These are phyloP conservation scores for Enteromius radiatus DNA, from an alignment of 2,797 vertebrate genomes.

Conservation along the genomic window DNA sequence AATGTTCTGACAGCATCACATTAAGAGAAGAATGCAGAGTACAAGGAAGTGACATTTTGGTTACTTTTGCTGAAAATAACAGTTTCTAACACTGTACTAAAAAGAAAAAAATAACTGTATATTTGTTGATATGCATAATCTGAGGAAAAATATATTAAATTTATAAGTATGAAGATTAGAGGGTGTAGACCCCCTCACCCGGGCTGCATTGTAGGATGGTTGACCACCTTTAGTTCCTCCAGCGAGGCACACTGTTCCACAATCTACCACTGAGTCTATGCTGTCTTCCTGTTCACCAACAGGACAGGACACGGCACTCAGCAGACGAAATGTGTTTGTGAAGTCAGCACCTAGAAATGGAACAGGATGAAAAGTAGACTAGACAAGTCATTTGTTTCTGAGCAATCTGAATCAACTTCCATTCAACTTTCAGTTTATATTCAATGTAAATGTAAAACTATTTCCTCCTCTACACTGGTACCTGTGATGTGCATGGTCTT, in stretches of 20 bases:
- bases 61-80: background rate
- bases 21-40: conserved; percentile 7
- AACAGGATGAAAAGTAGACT: background rate
- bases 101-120: background rate
- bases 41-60: background rate
- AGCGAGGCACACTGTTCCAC: conserved; percentile 84
- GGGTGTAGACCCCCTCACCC: conserved; percentile 73
- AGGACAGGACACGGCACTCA: conserved; percentile 77
- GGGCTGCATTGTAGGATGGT: conserved; percentile 84
- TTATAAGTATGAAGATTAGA: conserved; percentile 34
- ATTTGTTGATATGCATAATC: background rate
- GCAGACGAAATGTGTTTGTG: conserved; percentile 84
- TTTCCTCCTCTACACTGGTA: conserved; percentile 56
- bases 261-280: conserved; percentile 67
- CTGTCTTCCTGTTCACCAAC: conserved; percentile 52
- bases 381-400: background rate
- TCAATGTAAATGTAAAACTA: background rate
- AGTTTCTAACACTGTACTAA: background rate
- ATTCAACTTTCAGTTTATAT: background rate
- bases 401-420: background rate
- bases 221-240: conserved; percentile 85
- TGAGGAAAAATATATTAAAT: background rate
- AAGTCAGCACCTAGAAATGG: conserved; percentile 82
- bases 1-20: conserved; percentile 34
- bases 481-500: conserved; percentile 83